Evolutionary conservation across 1,140 invertebrate genomes (phyloP).

Genomic region (Drusus annulatus): DNA sequence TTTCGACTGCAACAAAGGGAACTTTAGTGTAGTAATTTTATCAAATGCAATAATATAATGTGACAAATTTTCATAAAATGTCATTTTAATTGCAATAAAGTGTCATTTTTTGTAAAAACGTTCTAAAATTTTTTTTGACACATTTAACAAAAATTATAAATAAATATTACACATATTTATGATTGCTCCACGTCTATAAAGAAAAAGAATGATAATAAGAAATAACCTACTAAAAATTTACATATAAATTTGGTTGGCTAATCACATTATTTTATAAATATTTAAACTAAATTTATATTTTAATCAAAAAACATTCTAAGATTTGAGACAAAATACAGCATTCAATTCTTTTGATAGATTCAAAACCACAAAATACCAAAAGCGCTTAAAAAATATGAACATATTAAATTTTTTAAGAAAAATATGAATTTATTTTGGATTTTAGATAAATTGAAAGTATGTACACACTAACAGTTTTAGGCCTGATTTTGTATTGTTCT

Average conservation of each 20-base stretch:
- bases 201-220: neutral
- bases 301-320: neutral
- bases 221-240: slow-evolving; percentile 40
- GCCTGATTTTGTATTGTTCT: too few species aligned
- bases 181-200: neutral
- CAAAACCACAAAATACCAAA: too few species aligned
- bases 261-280: slow-evolving; percentile 59
- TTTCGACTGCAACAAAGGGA: too few species aligned
- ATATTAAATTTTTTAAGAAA: too few species aligned
- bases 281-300: slow-evolving; percentile 54
- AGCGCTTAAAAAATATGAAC: too few species aligned
- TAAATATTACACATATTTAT: neutral
- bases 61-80: too few species aligned
- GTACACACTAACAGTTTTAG: too few species aligned
- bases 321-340: neutral
- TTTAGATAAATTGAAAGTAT: too few species aligned
- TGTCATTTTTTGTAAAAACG: neutral
- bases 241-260: slow-evolving; percentile 57
- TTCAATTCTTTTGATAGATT: neutral
- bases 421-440: too few species aligned
- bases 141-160: slow-evolving; percentile 1
- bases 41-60: too few species aligned
- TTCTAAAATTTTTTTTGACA: neutral
- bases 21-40: too few species aligned
- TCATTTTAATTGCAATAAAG: too few species aligned